phyloP scores from a whole-genome alignment of 1,140 invertebrate genomes.

The Drosophila varians region DNA sequence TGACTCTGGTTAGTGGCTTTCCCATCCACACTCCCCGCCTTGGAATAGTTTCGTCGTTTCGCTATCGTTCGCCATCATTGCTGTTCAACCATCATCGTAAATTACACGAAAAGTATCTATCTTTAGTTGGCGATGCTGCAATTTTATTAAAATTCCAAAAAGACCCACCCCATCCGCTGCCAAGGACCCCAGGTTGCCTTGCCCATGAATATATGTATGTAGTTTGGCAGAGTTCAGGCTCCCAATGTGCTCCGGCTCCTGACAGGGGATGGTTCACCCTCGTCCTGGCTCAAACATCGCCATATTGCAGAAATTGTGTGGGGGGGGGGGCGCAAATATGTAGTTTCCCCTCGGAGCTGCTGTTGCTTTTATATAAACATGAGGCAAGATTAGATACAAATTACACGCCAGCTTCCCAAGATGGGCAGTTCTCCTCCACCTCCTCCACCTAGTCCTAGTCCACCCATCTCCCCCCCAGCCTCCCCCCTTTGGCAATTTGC shows the following conservation, averaged over 20 bases:
- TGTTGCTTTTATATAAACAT: slow-evolving; percentile 81
- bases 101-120: slow-evolving; percentile 80
- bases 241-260: slow-evolving; percentile 19
- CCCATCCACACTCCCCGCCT: not conserved
- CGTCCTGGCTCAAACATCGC: slow-evolving; percentile 34
- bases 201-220: slow-evolving; percentile 55
- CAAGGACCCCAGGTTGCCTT: slow-evolving; percentile 17
- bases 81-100: slow-evolving; percentile 73
- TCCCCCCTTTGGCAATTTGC: slow-evolving; percentile 62
- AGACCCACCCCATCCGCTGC: slow-evolving; percentile 29
- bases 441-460: not conserved
- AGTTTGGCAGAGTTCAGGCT: slow-evolving; percentile 14
- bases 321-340: slow-evolving; percentile 48
- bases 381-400: slow-evolving; percentile 80
- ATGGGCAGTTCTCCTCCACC: slow-evolving; percentile 42
- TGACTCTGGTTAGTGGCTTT: slow-evolving; percentile 13
- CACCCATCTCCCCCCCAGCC: not conserved
- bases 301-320: slow-evolving; percentile 73
- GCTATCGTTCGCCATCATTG: slow-evolving; percentile 63
- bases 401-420: slow-evolving; percentile 77
- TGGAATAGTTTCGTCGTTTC: slow-evolving; percentile 33
- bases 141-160: slow-evolving; percentile 80
- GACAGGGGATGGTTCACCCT: slow-evolving; percentile 27
- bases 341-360: slow-evolving; percentile 42
- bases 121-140: slow-evolving; percentile 76